phyloP scores from a whole-genome alignment of 2,113 vertebrate genomes.

The Osmerus mordax region DNA sequence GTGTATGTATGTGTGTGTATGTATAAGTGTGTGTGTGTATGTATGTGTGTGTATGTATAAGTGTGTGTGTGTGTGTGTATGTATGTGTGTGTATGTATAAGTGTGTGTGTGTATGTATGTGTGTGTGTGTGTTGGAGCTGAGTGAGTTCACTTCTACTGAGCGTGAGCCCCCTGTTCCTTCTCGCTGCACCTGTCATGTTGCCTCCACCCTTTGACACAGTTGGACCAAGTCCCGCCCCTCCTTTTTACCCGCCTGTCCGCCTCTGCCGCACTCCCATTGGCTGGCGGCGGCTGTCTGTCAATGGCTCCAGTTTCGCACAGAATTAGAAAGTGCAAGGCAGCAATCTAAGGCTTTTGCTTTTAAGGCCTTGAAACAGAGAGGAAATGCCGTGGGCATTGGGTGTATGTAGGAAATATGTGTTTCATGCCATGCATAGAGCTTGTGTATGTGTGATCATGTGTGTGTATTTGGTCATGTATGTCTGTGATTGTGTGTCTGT shows the following conservation, averaged over 20 bases:
- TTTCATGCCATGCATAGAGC: slow-evolving; percentile 15
- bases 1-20: background rate
- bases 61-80: background rate
- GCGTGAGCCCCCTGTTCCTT: slow-evolving; percentile 25
- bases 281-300: slow-evolving; percentile 52
- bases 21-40: background rate
- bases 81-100: slow-evolving; percentile 6
- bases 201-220: slow-evolving; percentile 28
- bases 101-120: slow-evolving; percentile 1
- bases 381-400: slow-evolving; percentile 27
- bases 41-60: background rate
- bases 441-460: background rate
- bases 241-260: slow-evolving; percentile 39
- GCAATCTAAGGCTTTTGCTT: slow-evolving; percentile 49
- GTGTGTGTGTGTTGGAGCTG: slow-evolving; percentile 14
- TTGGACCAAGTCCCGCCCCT: slow-evolving; percentile 12
- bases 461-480: background rate
- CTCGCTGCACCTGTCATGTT: slow-evolving; percentile 55
- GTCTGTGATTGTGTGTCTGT: background rate
- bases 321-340: slow-evolving; percentile 69
- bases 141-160: slow-evolving; percentile 18
- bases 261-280: slow-evolving; percentile 25
- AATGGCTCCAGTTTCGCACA: slow-evolving; percentile 63
- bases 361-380: slow-evolving; percentile 47
- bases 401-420: slow-evolving; percentile 27